Evolutionary conservation across 2,888 invertebrate species (phyloP).

Genomic region (Drosophila peninsularis): DNA sequence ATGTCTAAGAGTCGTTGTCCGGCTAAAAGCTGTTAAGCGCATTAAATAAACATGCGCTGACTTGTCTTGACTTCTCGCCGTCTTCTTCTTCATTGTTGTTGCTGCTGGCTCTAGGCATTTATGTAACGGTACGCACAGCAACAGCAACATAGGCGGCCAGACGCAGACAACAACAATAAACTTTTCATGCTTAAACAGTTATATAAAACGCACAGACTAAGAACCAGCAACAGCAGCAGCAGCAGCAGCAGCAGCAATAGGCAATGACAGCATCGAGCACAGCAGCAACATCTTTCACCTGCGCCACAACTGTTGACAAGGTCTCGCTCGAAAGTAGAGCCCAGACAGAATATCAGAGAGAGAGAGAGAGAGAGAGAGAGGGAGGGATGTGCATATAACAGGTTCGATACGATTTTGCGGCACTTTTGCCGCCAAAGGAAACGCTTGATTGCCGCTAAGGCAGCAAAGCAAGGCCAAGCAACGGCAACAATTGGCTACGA

Average conservation of each 20-base stretch:
- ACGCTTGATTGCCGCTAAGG: slow-evolving; percentile 71
- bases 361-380: background rate
- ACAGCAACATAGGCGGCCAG: slow-evolving; percentile 27
- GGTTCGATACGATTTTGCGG: slow-evolving; percentile 76
- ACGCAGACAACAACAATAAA: slow-evolving; percentile 58
- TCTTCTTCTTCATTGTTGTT: slow-evolving; percentile 10
- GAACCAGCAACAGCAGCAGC: slow-evolving; percentile 24
- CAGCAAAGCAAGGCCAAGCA: slow-evolving; percentile 72
- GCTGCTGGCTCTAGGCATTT: slow-evolving; percentile 51
- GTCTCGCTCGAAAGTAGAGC: slow-evolving; percentile 38
- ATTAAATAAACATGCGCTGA: slow-evolving; percentile 73
- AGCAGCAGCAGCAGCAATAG: slow-evolving; percentile 12
- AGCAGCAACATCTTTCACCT: slow-evolving; percentile 56
- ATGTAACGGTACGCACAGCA: slow-evolving; percentile 70
- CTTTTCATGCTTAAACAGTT: slow-evolving; percentile 74
- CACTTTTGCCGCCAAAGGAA: slow-evolving; percentile 71
- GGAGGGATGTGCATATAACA: slow-evolving; percentile 47
- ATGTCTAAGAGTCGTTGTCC: slow-evolving; percentile 54
- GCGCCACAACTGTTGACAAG: slow-evolving; percentile 40
- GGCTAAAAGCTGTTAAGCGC: slow-evolving; percentile 71
- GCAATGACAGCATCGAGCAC: slow-evolving; percentile 60
- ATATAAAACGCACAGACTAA: slow-evolving; percentile 57
- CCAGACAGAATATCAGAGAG: slow-evolving; percentile 6
- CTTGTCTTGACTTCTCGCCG: slow-evolving; percentile 42
- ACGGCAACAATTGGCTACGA: slow-evolving; percentile 52